Percentiles rank a stretch among this genome's conserved stretches.
Evolutionary conservation across 53 echinoderm and acorn worm species (phyloP).

Genomic region (Antedon mediterranea): DNA sequence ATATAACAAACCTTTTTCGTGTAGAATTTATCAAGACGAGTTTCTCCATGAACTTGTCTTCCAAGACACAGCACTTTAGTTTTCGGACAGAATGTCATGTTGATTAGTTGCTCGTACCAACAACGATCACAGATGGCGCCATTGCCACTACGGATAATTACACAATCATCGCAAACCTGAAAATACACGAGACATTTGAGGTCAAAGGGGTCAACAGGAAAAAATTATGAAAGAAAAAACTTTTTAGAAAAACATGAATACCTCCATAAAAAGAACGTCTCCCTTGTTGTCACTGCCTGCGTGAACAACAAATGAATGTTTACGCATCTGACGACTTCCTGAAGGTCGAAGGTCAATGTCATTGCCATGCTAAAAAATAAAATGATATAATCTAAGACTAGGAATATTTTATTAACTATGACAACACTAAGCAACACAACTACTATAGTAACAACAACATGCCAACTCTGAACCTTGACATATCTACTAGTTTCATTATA

Average conservation of each 20-base stretch:
- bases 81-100: slow-evolving; percentile 98
- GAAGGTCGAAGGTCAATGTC: slow-evolving; percentile 91
- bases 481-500: too few relatives aligned
- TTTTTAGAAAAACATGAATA: slow-evolving; percentile 5
- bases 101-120: slow-evolving; percentile 95
- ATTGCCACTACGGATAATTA: slow-evolving; percentile 91
- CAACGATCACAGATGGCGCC: slow-evolving; percentile 94
- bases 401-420: background rate
- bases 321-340: slow-evolving; percentile 82
- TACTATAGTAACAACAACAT: too few relatives aligned
- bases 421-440: too few relatives aligned
- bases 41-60: slow-evolving; percentile 49
- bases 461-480: too few relatives aligned
- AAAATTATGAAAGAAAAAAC: background rate
- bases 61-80: slow-evolving; percentile 93
- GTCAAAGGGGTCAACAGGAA: background rate
- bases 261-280: slow-evolving; percentile 93
- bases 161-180: slow-evolving; percentile 95
- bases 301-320: slow-evolving; percentile 95
- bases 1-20: slow-evolving; percentile 88
- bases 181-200: background rate
- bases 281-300: slow-evolving; percentile 79
- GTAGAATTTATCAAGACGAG: slow-evolving; percentile 86
- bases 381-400: background rate
- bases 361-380: slow-evolving; percentile 53